Conservation (phyloP, 2,113 vertebrate species). For the Oenanthe oenanthe region DNA sequence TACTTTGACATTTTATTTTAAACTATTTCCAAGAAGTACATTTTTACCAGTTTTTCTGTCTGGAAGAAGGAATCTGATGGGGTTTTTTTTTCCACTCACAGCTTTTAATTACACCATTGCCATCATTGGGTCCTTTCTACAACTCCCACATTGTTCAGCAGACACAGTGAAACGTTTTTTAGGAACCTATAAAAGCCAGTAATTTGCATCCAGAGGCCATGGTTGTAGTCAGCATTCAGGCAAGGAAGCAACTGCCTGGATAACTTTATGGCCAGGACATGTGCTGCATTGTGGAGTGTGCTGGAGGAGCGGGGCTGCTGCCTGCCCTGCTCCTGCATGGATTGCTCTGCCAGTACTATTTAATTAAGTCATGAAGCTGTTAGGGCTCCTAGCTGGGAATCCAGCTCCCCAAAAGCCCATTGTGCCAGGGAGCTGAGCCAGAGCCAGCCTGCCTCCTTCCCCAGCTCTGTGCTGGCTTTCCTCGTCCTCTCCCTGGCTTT, state of each 20-base stretch:
- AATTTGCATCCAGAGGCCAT: constrained; percentile 26
- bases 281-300: not conserved
- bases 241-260: not conserved
- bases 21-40: constrained; percentile 33
- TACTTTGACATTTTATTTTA: constrained; percentile 31
- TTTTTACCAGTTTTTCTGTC: constrained; percentile 42
- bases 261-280: constrained; percentile 19
- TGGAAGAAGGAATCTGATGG: constrained; percentile 49
- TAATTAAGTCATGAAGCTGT: not conserved
- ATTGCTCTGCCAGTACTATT: not conserved
- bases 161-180: constrained; percentile 49
- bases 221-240: not conserved
- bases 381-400: not conserved
- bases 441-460: not conserved
- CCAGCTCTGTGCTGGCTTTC: accelerated
- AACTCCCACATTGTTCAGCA: constrained; percentile 42
- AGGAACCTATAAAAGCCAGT: constrained; percentile 42
- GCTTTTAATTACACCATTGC: constrained; percentile 50
- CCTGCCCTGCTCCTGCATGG: not conserved
- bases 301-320: not conserved
- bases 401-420: not conserved
- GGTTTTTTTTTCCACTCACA: not conserved
- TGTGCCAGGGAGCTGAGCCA: not conserved
- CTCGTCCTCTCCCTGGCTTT: not conserved
- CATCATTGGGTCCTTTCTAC: constrained; percentile 1